Base-by-base conservation (phyloP, 1,140 invertebrate genomes). In the Himalopsyche phryganea region DNA sequence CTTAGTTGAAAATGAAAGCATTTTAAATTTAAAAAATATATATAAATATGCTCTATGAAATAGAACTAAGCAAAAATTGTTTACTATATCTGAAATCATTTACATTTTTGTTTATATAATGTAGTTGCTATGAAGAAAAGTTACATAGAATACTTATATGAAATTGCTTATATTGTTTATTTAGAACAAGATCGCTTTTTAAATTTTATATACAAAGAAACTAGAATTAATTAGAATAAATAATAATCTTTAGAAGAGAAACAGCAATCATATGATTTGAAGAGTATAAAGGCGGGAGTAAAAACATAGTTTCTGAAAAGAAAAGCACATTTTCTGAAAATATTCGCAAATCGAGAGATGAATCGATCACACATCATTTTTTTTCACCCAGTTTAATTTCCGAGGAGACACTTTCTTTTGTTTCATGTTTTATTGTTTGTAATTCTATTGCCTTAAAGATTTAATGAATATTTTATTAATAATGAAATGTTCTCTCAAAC, bases 401-500 rank as follows among this genome's bases (percentile, higher is more conserved):
- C 15, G 38, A 40, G n/a, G 58, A 51, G 44, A 50, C 59, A 11
- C 56, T 60, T 58, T 57, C 23, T 28, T 58, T 54, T 59, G 33
- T 66, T 47, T 54, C 48, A 50, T 50, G 62, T 65, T 50, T 42
- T 44, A 28, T 17, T 23, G 18, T 35, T 61, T 61, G 48, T 28
- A 54, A 14, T 58, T 61, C 62, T 46, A 33, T 45, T 52, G 52
- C 36, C 4, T 52, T 53, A 13, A 13, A n/a, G n/a, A 15, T 57
- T 57, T 28, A 23, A 55, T 15, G 20, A 20, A 57, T 52, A 36
- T 54, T 57, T 53, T 35, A 53, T n/a, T 38, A 58, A 47, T 58
- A 58, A 77, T 73, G 65, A 69, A 75, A 72, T 73, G 75, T 71
- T 79, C 74, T 77, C 75, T 76, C 74, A 70, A 69, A 76, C 74